Evolutionary conservation across 1,140 invertebrate genomes (phyloP), one percentile per base, ranked within the genome.

Genomic region (Bombus huntii): DNA sequence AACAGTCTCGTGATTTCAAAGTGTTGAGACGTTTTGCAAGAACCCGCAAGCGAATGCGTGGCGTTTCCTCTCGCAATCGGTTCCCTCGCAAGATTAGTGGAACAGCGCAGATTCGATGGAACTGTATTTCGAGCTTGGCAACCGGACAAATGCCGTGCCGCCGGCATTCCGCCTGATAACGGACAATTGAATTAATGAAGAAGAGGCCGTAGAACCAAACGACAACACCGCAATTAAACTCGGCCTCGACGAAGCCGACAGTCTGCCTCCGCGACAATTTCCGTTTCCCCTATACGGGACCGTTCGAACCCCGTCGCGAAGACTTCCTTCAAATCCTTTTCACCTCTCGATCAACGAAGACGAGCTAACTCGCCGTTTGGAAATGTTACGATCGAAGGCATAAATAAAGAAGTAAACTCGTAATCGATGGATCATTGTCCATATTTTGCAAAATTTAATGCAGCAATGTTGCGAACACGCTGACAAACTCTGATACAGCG

Each of bases 151-250:
- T 87, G 89, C 78, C 82, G 28, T 13, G n/a, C 53, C 39, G 87
- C 39, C 70, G 80, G 78, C 86, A 88, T 90, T 87, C 89, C 80
- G 85, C 57, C 84, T 90, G 89, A 93, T 92, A 90, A 92, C 78
- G 87, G 84, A 85, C 88, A 92, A 93, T 92, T 92, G 81, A 92
- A 92, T 92, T 93, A 93, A 93, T 92, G 86, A 92, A 92, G 90
- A 86, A 87, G 90, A 93, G 92, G 88, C 91, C 91, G 73, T 90
- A 93, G 85, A 86, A 91, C 86, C 85, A 87, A 79, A 88, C 82
- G 87, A 83, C 86, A 89, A 87, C 76, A 87, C 34, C 76, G 86
- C 88, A 91, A 92, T 92, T 89, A 92, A 92, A 74, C 78, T 73
- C 82, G 87, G 77, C 89, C 89, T 86, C 71, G 78, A 53, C 47